These are phyloP conservation scores for Lepidostoma basale DNA, from an alignment of 1,140 invertebrate genomes.

Conservation along the genomic window DNA sequence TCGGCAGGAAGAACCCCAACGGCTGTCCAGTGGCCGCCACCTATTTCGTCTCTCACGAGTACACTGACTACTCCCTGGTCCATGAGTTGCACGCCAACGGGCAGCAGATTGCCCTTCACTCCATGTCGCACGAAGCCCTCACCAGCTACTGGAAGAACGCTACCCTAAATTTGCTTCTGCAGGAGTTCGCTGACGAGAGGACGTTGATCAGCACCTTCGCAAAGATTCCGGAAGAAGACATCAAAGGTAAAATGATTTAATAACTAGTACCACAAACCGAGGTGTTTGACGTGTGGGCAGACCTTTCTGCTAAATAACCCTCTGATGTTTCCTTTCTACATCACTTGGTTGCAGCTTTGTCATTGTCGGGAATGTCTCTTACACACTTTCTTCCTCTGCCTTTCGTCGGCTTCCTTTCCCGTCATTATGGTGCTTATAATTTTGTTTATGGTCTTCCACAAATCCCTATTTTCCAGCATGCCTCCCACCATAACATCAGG, in stretches of 20 bases:
- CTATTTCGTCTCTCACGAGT: slow-evolving; percentile 73
- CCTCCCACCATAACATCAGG: too few relatives aligned
- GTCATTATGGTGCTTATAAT: too few relatives aligned
- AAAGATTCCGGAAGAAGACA: slow-evolving; percentile 57
- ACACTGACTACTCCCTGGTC: slow-evolving; percentile 69
- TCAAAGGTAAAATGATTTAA: slow-evolving; percentile 6
- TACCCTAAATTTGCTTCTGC: slow-evolving; percentile 53
- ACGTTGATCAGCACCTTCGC: slow-evolving; percentile 62
- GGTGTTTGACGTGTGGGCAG: too few relatives aligned
- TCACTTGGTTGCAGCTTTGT: too few relatives aligned
- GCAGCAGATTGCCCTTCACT: slow-evolving; percentile 74
- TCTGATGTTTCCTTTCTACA: too few relatives aligned
- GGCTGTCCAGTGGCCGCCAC: slow-evolving; percentile 67
- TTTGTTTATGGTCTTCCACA: too few relatives aligned
- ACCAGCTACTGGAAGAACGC: slow-evolving; percentile 61
- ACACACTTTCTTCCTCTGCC: too few relatives aligned
- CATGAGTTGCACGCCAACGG: slow-evolving; percentile 68
- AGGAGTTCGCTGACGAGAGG: slow-evolving; percentile 67
- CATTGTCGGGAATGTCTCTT: too few relatives aligned
- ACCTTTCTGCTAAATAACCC: too few relatives aligned
- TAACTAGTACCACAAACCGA: neutral
- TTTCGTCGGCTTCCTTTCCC: too few relatives aligned
- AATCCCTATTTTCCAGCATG: too few relatives aligned
- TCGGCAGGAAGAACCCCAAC: slow-evolving; percentile 66
- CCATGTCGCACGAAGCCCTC: slow-evolving; percentile 60